A percentile compares a stretch with the other conserved stretches of the same genome.
phyloP scores from a whole-genome alignment of 1,140 invertebrate species.

The Eciton burchellii region DNA sequence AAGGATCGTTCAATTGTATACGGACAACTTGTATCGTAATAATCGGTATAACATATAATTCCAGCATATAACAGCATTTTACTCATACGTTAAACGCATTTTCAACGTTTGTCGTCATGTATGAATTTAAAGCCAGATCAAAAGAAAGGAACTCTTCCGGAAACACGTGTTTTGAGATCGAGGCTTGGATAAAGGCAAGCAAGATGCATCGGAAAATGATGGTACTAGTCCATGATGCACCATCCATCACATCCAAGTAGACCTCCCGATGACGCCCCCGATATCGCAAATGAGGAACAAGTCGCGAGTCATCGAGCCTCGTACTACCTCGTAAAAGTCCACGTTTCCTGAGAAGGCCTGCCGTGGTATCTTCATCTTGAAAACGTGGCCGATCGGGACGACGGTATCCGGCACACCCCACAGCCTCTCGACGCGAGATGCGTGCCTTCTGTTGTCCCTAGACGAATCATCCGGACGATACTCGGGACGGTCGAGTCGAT shows the following conservation, averaged over 20 bases:
- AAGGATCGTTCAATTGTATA: neutral
- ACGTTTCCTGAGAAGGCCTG: conserved; percentile 83
- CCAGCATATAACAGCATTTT: neutral
- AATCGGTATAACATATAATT: neutral
- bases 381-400: conserved; percentile 83
- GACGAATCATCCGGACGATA: conserved; percentile 3
- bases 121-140: neutral
- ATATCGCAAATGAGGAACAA: neutral
- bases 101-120: neutral
- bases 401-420: conserved; percentile 82
- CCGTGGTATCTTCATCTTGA: conserved; percentile 83
- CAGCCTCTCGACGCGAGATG: conserved; percentile 75
- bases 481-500: conserved; percentile 30
- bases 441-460: conserved; percentile 53
- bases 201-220: neutral
- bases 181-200: neutral
- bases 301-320: neutral
- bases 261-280: conserved; percentile 21
- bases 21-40: neutral
- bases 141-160: neutral
- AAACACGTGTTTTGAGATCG: too few species aligned
- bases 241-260: neutral
- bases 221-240: neutral
- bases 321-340: conserved; percentile 83
- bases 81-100: neutral